Percentiles rank a stretch among this genome's conserved stretches.
Conservation (phyloP, 2,113 vertebrate species). For the Phainopepla nitens region DNA sequence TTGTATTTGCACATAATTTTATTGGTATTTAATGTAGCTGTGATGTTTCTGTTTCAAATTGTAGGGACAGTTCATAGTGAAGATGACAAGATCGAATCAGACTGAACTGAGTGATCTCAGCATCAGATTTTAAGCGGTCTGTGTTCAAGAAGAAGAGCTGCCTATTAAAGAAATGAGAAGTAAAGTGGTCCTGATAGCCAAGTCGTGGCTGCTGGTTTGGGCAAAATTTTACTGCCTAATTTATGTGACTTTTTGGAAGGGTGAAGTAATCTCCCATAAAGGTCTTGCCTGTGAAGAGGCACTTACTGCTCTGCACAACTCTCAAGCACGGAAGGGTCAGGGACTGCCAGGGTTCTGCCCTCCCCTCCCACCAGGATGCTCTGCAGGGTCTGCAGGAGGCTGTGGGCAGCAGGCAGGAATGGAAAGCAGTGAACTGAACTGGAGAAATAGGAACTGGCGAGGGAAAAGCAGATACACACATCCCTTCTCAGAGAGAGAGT, state of each 20-base stretch:
- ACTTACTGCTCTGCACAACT: not conserved
- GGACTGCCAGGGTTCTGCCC: not conserved
- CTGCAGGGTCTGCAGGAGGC: not conserved
- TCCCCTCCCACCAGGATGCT: not conserved
- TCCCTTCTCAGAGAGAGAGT: not conserved
- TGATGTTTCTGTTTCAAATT: constrained; percentile 5
- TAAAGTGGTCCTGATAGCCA: not conserved
- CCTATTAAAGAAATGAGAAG: not conserved
- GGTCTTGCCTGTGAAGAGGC: not conserved
- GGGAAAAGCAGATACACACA: not conserved
- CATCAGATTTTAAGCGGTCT: not conserved
- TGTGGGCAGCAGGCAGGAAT: not conserved
- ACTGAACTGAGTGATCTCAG: not conserved
- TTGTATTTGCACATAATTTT: constrained; percentile 24
- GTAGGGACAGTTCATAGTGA: not conserved
- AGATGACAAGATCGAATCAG: constrained; percentile 2
- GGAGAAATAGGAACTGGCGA: not conserved
- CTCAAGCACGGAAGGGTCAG: not conserved
- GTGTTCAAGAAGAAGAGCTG: not conserved
- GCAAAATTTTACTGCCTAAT: not conserved
- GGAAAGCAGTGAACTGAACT: constrained; percentile 4
- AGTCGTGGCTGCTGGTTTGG: not conserved
- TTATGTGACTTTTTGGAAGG: not conserved
- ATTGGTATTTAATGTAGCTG: constrained; percentile 17
- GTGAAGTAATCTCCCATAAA: not conserved